A percentile compares a stretch with the other conserved stretches of the same genome.
These are phyloP conservation scores for Apantesis nais DNA, from an alignment of 2,888 invertebrate genomes.

Conservation along the genomic window DNA sequence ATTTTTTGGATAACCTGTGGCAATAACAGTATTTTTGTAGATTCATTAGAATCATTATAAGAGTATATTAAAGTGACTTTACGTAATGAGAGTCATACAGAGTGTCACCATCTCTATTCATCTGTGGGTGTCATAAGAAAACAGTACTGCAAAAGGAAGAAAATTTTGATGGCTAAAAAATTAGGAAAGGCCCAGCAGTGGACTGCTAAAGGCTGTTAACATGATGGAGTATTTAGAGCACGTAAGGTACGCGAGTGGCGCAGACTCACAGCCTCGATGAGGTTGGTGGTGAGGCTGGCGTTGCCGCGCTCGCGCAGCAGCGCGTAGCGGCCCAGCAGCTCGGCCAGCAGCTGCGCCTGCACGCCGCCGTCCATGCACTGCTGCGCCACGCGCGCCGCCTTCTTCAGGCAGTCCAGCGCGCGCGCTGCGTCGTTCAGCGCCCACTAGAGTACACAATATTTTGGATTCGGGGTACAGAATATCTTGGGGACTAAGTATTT, in stretches of 20 bases:
- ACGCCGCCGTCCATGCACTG: constrained; percentile 99
- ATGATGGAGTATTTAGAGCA: no score
- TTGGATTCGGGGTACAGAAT: no score
- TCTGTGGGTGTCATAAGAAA: no score
- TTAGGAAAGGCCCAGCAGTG: no score
- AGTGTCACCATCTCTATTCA: no score
- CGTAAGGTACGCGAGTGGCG: not conserved
- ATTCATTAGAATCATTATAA: not conserved
- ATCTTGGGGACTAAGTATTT: no score
- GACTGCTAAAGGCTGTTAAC: no score
- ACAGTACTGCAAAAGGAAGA: no score
- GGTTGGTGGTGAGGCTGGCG: constrained; percentile 81
- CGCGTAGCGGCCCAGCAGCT: constrained; percentile 96
- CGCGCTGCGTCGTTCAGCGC: constrained; percentile 95
- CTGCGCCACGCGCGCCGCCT: constrained; percentile 96
- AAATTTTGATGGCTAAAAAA: no score
- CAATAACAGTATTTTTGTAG: not conserved
- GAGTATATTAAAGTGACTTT: no score
- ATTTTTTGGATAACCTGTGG: constrained; percentile 95
- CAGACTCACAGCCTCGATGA: constrained; percentile 83
- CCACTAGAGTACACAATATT: constrained; percentile 60
- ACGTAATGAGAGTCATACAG: no score
- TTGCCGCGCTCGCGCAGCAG: constrained; percentile 97
- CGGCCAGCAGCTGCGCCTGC: constrained; percentile 97
- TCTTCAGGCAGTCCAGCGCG: constrained; percentile 97